Conservation (phyloP, 2,888 invertebrate genomes). For the Lingula anatina region DNA sequence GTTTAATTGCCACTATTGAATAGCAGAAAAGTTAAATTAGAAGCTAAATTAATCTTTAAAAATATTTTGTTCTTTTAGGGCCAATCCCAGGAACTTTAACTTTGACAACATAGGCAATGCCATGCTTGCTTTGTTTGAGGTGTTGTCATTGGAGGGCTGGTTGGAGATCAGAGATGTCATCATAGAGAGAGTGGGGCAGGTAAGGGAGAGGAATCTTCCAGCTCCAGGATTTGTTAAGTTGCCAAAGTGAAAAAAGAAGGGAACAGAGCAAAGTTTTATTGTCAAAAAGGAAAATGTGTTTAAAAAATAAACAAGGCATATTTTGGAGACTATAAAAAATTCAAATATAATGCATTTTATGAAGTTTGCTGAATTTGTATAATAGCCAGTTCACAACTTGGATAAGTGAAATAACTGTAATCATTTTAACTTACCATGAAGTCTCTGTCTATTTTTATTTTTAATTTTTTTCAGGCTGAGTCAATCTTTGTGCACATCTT, state of each 20-base stretch:
- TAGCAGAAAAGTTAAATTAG: too few relatives aligned
- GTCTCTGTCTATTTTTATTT: slow-evolving; percentile 1
- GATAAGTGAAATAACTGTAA: not conserved
- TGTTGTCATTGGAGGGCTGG: slow-evolving; percentile 99
- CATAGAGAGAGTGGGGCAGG: slow-evolving; percentile 90
- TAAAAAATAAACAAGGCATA: too few relatives aligned
- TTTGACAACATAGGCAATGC: slow-evolving; percentile 99
- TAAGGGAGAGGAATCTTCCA: slow-evolving; percentile 62
- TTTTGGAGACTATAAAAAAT: too few relatives aligned
- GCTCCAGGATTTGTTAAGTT: too few relatives aligned
- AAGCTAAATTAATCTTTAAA: too few relatives aligned
- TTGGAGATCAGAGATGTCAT: slow-evolving; percentile 96
- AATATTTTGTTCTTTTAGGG: slow-evolving; percentile 65
- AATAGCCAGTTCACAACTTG: not conserved
- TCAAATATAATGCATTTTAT: too few relatives aligned
- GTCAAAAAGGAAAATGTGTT: too few relatives aligned
- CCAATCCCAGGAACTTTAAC: slow-evolving; percentile 97
- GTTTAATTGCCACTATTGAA: too few relatives aligned
- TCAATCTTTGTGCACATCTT: slow-evolving; percentile 99
- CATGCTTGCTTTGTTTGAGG: slow-evolving; percentile 93
- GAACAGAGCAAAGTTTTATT: too few relatives aligned
- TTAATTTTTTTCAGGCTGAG: slow-evolving; percentile 67
- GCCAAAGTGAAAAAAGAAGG: too few relatives aligned
- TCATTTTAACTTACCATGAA: not conserved
- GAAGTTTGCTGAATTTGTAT: too few relatives aligned